These are phyloP conservation scores for Phocides pigmalion DNA, from an alignment of 1,140 invertebrate species.

Conservation along the genomic window DNA sequence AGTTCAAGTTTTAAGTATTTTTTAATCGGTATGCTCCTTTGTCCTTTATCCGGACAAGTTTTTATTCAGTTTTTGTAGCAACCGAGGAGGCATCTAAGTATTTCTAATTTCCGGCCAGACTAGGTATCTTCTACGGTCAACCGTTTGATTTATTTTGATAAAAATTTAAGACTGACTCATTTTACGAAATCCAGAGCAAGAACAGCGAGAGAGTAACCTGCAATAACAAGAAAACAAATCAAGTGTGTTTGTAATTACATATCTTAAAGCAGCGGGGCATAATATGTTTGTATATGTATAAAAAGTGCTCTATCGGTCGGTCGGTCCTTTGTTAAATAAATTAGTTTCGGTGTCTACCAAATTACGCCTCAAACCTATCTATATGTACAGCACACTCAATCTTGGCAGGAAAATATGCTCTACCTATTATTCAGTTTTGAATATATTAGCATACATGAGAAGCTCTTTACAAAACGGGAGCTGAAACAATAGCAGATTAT, in stretches of 20 bases:
- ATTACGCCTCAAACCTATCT: constrained; percentile 82
- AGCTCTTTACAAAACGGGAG: constrained; percentile 68
- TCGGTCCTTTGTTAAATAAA: constrained; percentile 84
- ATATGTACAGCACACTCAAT: constrained; percentile 69
- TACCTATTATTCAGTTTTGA: constrained; percentile 68
- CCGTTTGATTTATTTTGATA: constrained; percentile 3
- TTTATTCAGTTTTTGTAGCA: constrained; percentile 17
- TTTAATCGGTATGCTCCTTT: constrained; percentile 8
- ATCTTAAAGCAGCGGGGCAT: constrained; percentile 59
- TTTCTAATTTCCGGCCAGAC: constrained; percentile 61
- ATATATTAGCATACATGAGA: constrained; percentile 77
- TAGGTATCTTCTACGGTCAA: neutral
- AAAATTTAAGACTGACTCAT: neutral
- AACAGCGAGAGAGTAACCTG: constrained; percentile 8
- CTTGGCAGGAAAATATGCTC: constrained; percentile 77
- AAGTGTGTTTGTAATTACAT: constrained; percentile 68
- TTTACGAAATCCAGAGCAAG: neutral
- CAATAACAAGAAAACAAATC: constrained; percentile 43
- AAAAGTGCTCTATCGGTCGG: constrained; percentile 78
- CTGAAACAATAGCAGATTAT: constrained; percentile 75
- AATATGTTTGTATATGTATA: constrained; percentile 79
- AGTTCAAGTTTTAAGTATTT: constrained; percentile 3
- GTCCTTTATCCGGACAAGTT: constrained; percentile 15
- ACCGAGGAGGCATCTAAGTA: constrained; percentile 37
- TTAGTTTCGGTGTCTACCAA: constrained; percentile 85